Base-by-base conservation (phyloP, 2,113 vertebrate species). In the Pomatorhinus ruficollis region DNA sequence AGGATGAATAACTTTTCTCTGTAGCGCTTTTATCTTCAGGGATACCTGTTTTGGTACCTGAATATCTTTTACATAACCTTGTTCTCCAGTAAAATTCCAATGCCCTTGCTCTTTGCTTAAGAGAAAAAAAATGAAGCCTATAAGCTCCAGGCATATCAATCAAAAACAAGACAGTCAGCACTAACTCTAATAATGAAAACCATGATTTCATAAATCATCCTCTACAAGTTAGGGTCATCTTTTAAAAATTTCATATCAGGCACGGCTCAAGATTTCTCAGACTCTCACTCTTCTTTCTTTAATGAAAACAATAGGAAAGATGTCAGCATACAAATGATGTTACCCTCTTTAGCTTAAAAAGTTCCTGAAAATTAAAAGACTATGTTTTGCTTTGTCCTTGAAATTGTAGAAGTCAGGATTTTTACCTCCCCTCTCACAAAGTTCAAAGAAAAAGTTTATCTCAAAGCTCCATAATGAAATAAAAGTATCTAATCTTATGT, bases 141-240 rank as follows among this genome's bases (percentile, higher is more conserved):
- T 69, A 97, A 96, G 87, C 83, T 97, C 83, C 78, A 97, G 87
- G 87, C 64, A 94, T 97, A 98, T 98, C 98, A 98, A 98, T 98
- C 98, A 98, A 98, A 98, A 98, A 68, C 85, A 97, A 98, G 92
- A 95, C 28, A 97, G 97, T 98, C 98, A 98, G 98, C 98, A 98
- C 95, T 79, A 95, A 96, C 95, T 91, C 81, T 97, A 96, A 97
- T 98, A 98, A 98, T 98, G 98, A 98, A 98, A 98, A 96, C 84
- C 79, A 95, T 95, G 94, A 98, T 98, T 98, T 98, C 98, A 98
- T 98, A 98, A 98, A 98, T 98, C 98, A 98, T 98, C 89, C 95
- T 92, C 49, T 84, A 96, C 85, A 97, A 92, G 97, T 96, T 97
- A 66, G 96, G 97, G 97, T 98, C 97, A 97, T 98, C 97, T 97